phyloP scores from a whole-genome alignment of 2,113 vertebrate species.

The Passer montanus region DNA sequence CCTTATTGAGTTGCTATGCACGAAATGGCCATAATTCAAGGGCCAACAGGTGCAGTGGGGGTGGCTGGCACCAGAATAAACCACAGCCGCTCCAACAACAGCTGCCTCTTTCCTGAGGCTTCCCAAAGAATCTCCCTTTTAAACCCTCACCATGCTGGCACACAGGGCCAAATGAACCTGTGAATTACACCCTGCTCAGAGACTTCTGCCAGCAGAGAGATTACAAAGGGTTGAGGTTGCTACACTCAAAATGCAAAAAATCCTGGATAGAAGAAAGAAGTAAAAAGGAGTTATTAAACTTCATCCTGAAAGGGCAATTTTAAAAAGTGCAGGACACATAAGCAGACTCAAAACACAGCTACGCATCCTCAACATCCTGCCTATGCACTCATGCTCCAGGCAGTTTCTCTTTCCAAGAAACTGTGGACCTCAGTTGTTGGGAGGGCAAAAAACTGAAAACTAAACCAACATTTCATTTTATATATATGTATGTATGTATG shows the following conservation, averaged over 20 bases:
- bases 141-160: neutral
- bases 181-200: neutral
- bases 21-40: neutral
- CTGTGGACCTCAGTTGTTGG: neutral
- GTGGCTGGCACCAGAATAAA: conserved; percentile 16
- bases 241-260: neutral
- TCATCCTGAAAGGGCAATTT: neutral
- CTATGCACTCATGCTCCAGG: neutral
- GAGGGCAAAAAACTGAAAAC: neutral
- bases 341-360: neutral
- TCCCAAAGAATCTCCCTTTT: neutral
- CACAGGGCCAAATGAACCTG: neutral
- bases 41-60: conserved; percentile 45
- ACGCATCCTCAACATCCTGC: neutral
- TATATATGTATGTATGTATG: accelerated
- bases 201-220: neutral
- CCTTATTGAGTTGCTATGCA: conserved; percentile 16
- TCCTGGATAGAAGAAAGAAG: neutral
- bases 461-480: neutral
- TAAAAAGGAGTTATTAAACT: neutral
- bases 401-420: neutral
- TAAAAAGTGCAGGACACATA: neutral
- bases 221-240: neutral
- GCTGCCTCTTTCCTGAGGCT: neutral
- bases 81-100: neutral